Base-by-base conservation (phyloP, 2,888 invertebrate genomes). In the Magallana nippona region DNA sequence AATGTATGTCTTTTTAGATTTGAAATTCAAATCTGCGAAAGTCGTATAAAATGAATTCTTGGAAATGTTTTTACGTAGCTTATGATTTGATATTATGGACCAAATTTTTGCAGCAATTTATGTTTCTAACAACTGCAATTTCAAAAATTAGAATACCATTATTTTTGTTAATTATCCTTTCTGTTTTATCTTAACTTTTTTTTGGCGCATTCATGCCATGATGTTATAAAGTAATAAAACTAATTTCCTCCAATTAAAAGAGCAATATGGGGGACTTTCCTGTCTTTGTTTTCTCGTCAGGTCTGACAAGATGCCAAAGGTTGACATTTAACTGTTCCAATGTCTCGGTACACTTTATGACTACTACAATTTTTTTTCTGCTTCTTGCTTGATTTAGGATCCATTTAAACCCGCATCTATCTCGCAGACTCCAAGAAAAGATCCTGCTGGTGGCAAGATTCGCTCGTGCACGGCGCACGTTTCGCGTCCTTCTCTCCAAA, bases 331-430 rank as follows among this genome's bases (percentile, higher is more conserved):
- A 71, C 5, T 8, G 44, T 44, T 44, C 44, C 44, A 44, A 44
- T 44, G 44, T 44, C 44, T 44, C 44, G 44, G 44, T 44, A 44
- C 44, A 44, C 5, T 44, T 44, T 44, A 44, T 44, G 44, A 44
- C 44, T 71, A 71, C 71, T 15, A 32, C 11, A 71, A 22, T 71
- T 71, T 22, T 27, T n/a, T 32, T 22, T 71, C 22, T 19, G 71
- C 71, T 22, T 71, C 71, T 22, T 15, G 13, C 1, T 71, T 32
- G 27, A 3, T 32, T 71, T 71, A 5, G 27, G 19, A 13, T 32
- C 27, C 71, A 71, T 32, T 71, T 71, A 71, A 71, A 71, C 71
- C 71, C 71, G 71, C 71, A 71, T 71, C 71, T 71, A 71, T 27
- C 71, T 71, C 71, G 13, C 71, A 71, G 63, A 71, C 71, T 71